A percentile compares a stretch with the other conserved stretches of the same genome.
phyloP scores from a whole-genome alignment of 2,888 invertebrate genomes.

The Thyatira batis region DNA sequence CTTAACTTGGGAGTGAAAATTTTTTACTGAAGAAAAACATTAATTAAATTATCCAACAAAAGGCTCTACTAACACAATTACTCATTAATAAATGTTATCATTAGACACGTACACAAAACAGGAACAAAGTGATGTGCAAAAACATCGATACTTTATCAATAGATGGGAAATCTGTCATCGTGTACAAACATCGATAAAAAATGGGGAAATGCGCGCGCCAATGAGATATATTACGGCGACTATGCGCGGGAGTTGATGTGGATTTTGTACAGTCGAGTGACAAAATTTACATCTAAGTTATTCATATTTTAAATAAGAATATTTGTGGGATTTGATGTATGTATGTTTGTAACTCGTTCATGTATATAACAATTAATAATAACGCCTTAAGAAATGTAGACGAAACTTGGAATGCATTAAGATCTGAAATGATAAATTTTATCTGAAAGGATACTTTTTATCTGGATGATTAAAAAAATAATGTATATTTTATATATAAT shows the following conservation, averaged over 20 bases:
- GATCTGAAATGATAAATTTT: too few relatives aligned
- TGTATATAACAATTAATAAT: too few relatives aligned
- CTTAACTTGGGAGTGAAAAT: too few relatives aligned
- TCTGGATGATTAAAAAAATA: too few relatives aligned
- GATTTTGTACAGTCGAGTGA: conserved; percentile 23
- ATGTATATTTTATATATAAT: too few relatives aligned
- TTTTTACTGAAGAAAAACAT: neutral
- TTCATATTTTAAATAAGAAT: too few relatives aligned
- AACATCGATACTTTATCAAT: conserved; percentile 35
- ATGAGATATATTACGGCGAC: conserved; percentile 25
- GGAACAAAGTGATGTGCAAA: conserved; percentile 46
- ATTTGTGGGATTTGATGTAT: too few relatives aligned
- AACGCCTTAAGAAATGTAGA: too few relatives aligned
- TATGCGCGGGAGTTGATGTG: conserved; percentile 20
- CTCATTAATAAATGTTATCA: neutral
- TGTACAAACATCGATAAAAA: conserved; percentile 53
- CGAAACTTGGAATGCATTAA: too few relatives aligned
- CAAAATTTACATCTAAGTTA: too few relatives aligned
- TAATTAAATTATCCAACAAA: neutral
- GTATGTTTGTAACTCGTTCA: too few relatives aligned
- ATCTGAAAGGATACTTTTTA: too few relatives aligned
- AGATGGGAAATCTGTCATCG: conserved; percentile 47
- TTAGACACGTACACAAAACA: conserved; percentile 17
- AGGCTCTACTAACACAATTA: neutral
- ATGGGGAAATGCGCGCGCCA: conserved; percentile 41